phyloP scores from a whole-genome alignment of 2,113 vertebrate species.

The Ophthalmolycus amberensis region DNA sequence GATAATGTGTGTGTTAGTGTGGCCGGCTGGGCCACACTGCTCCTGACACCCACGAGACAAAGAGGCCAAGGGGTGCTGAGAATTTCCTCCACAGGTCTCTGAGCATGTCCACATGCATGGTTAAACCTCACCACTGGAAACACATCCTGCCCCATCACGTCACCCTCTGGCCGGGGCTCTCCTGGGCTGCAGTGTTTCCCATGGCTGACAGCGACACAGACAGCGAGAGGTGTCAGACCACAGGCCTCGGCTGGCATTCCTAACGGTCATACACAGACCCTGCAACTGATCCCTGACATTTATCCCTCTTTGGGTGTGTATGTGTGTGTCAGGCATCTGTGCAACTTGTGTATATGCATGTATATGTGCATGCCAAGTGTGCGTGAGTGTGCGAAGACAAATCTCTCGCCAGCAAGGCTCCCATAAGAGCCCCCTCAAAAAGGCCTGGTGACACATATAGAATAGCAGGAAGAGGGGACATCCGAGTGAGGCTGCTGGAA shows the following conservation, averaged over 20 bases:
- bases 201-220: conserved; percentile 68
- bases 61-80: conserved; percentile 74
- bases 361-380: conserved; percentile 55
- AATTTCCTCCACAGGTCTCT: conserved; percentile 76
- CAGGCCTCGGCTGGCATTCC: conserved; percentile 34
- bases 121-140: conserved; percentile 79
- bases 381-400: conserved; percentile 68
- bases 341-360: conserved; percentile 28
- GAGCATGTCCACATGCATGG: conserved; percentile 72
- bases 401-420: conserved; percentile 69
- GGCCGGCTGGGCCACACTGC: conserved; percentile 40
- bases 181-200: conserved; percentile 71
- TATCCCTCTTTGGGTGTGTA: conserved; percentile 39
- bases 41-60: conserved; percentile 58
- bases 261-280: conserved; percentile 27
- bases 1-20: conserved; percentile 26
- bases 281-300: conserved; percentile 38
- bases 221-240: conserved; percentile 62
- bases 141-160: conserved; percentile 79
- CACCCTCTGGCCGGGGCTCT: conserved; percentile 68
- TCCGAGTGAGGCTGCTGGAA: conserved; percentile 65
- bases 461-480: conserved; percentile 80
- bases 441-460: conserved; percentile 79
- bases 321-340: conserved; percentile 42
- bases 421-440: conserved; percentile 58